These are phyloP conservation scores for Sarcophilus harrisii DNA, from an alignment of 2,797 vertebrate genomes.

Conservation along the genomic window DNA sequence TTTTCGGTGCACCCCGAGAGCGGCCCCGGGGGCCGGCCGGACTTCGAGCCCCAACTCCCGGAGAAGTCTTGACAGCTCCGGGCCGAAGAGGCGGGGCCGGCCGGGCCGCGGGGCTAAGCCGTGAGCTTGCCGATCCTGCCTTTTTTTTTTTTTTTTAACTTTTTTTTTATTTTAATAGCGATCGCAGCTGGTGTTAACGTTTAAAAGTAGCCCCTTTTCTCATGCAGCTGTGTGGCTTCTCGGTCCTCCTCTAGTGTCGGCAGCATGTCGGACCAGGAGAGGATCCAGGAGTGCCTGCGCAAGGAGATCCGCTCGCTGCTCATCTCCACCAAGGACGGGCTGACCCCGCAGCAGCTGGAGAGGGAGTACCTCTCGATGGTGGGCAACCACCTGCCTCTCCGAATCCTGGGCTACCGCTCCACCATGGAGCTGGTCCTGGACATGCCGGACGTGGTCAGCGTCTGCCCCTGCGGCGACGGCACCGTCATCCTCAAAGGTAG, in stretches of 20 bases:
- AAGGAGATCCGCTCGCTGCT: slow-evolving; percentile 93
- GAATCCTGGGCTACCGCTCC: slow-evolving; percentile 88
- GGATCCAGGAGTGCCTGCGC: slow-evolving; percentile 86
- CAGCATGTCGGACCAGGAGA: slow-evolving; percentile 83
- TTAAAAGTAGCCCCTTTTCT: not conserved
- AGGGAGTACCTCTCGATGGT: slow-evolving; percentile 89
- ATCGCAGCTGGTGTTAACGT: not conserved
- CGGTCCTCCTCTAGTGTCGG: not conserved
- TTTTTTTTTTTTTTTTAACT: too few species aligned
- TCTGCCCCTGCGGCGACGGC: slow-evolving; percentile 83
- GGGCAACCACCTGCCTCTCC: slow-evolving; percentile 90
- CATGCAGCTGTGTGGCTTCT: not conserved
- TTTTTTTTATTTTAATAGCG: too few species aligned
- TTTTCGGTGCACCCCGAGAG: not conserved
- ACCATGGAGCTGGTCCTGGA: slow-evolving; percentile 90
- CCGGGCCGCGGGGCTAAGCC: too few species aligned
- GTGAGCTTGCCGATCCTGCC: too few species aligned
- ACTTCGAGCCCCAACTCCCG: not conserved
- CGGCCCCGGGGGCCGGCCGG: not conserved
- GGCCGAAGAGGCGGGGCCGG: too few species aligned
- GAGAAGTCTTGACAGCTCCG: too few species aligned
- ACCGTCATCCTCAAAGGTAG: slow-evolving; percentile 88
- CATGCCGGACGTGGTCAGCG: slow-evolving; percentile 91
- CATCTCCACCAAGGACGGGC: slow-evolving; percentile 88
- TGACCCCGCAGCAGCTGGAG: slow-evolving; percentile 87